Conservation (phyloP, 1,140 invertebrate genomes). For the Drosophila pectinifera region DNA sequence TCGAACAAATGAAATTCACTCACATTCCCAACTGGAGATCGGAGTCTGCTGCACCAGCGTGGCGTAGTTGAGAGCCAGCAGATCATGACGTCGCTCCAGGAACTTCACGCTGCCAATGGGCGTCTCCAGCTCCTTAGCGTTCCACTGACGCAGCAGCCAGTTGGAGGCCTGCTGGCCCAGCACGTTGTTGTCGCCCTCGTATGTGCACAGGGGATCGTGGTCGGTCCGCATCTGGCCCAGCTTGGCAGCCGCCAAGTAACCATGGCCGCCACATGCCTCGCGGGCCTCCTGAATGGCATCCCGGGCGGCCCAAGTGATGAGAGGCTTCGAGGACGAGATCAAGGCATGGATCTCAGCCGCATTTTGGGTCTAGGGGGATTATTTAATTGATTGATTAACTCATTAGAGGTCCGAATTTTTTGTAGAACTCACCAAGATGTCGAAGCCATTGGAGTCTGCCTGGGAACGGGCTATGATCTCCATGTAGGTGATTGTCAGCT, state of each 20-base stretch:
- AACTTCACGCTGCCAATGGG: slow-evolving; percentile 89
- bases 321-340: slow-evolving; percentile 94
- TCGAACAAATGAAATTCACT: slow-evolving; percentile 62
- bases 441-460: slow-evolving; percentile 86
- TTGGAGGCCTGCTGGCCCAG: slow-evolving; percentile 97
- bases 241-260: slow-evolving; percentile 88
- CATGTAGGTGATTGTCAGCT: slow-evolving; percentile 86
- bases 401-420: no score
- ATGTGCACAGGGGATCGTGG: slow-evolving; percentile 96
- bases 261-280: slow-evolving; percentile 93
- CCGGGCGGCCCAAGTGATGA: slow-evolving; percentile 93
- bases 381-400: neutral
- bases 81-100: slow-evolving; percentile 86
- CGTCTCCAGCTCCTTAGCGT: slow-evolving; percentile 86
- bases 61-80: slow-evolving; percentile 86
- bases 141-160: slow-evolving; percentile 91
- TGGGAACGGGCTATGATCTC: slow-evolving; percentile 87
- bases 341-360: slow-evolving; percentile 96
- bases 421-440: slow-evolving; percentile 86
- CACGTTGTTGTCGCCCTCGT: slow-evolving; percentile 98
- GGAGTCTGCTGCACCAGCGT: slow-evolving; percentile 45
- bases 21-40: slow-evolving; percentile 86
- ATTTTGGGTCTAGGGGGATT: slow-evolving; percentile 86
- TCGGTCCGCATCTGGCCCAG: slow-evolving; percentile 94
- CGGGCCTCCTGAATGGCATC: slow-evolving; percentile 95